Evolutionary conservation across 2,113 vertebrate genomes (phyloP), one percentile per base, ranked within the genome.

Genomic region (Platysteira castanea): DNA sequence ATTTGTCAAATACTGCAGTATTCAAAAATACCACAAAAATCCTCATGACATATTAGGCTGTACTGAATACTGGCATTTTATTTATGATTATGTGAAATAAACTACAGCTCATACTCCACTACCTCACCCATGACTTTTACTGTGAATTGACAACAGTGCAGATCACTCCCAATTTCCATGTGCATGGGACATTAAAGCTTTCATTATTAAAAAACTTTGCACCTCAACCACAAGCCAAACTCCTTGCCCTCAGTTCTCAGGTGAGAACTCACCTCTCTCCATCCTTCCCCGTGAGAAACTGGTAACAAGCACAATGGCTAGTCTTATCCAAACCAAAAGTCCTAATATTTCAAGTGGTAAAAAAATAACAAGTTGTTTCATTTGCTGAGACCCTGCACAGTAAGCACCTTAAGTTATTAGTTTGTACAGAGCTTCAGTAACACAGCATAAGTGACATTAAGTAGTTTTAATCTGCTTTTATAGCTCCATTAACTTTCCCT

Each of bases 401-500:
- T 95, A 95, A 96, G 89, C 56, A 70, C 71, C 76, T 93, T 95
- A 96, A 95, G 84, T 90, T 90, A 95, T 93, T 95, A 96, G 70
- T 93, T 93, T 90, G 59, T 64, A 76, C 39, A 94, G 54, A 77
- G 87, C 82, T 94, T 80, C 67, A 90, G 63, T 71, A 91, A 74
- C 67, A 83, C 63, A 91, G 85, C 67, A 54, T 88, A 94, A 96
- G 52, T 88, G 85, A 93, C 87, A 37, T 95, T 87, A 96, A 95
- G 89, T 87, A 94, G 75, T 87, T 95, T 84, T 87, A 94, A 95
- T 96, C 95, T 91, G 84, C 92, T 95, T 93, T 96, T 94, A 85
- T 53, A 88, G 76, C 41, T 88, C 90, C 37, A 88, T 95, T 97
- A 92, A 95, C 90, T 88, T 88, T 78, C 54, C 28, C 53, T 46